Conservation (phyloP, 2,888 invertebrate genomes). For the Dinocampus coccinellae region DNA sequence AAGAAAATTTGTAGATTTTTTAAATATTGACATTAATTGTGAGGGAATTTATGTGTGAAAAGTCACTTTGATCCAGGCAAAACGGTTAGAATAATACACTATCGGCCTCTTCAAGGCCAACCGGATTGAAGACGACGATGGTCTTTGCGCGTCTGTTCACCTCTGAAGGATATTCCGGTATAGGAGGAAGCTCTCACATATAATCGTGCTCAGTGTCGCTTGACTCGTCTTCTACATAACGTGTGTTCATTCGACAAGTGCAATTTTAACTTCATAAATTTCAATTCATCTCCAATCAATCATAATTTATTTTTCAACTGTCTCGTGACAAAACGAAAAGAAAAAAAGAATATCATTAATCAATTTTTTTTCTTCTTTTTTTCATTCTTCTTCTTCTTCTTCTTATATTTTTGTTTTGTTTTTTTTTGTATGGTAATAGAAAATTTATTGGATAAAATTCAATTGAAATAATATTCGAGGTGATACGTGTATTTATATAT, state of each 20-base stretch:
- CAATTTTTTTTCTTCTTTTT: no score
- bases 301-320: no score
- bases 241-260: no score
- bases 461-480: background rate
- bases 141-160: slow-evolving; percentile 29
- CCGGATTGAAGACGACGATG: slow-evolving; percentile 31
- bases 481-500: slow-evolving; percentile 24
- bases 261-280: no score
- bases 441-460: background rate
- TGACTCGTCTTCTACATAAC: background rate
- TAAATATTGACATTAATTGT: background rate
- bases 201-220: background rate
- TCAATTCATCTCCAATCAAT: no score
- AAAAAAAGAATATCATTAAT: background rate
- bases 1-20: no score
- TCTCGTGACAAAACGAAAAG: background rate
- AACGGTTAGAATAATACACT: slow-evolving; percentile 6
- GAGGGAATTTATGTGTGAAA: background rate
- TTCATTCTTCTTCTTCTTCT: no score
- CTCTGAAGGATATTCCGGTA: slow-evolving; percentile 29
- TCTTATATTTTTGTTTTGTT: no score
- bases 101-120: slow-evolving; percentile 42
- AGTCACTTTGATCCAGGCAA: background rate
- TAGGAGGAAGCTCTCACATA: background rate
- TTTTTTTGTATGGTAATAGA: no score